Evolutionary conservation across 2,888 invertebrate species (phyloP).

Genomic region (Ypsolopha scabrella): DNA sequence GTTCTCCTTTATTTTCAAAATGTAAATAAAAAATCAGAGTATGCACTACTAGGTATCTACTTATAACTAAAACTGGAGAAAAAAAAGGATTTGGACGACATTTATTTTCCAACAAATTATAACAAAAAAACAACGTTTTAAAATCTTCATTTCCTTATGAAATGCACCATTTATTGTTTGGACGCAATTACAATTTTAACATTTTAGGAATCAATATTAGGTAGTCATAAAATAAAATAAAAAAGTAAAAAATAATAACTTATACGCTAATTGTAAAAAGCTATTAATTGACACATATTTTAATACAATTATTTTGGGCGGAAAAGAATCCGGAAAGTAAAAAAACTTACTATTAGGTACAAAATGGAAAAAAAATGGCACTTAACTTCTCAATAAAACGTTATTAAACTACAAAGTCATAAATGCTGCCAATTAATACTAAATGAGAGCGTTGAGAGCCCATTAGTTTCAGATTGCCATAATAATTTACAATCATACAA

Average conservation of each 20-base stretch:
- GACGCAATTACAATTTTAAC: conserved; percentile 1
- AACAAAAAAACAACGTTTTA: background rate
- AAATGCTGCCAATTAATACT: conserved; percentile 20
- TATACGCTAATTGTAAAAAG: conserved; percentile 2
- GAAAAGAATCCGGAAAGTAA: background rate
- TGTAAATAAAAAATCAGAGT: no score
- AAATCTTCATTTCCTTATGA: background rate
- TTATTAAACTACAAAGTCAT: conserved; percentile 15
- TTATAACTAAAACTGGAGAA: background rate
- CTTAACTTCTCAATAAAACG: conserved; percentile 20
- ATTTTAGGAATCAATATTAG: background rate
- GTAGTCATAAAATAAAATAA: conserved; percentile 2
- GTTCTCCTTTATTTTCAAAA: no score
- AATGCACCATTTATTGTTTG: conserved; percentile 1
- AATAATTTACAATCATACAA: conserved; percentile 25
- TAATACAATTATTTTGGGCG: background rate
- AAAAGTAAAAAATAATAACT: conserved; percentile 1
- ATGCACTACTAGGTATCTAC: no score
- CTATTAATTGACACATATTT: conserved; percentile 4
- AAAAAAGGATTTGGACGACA: background rate
- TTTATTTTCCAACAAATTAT: background rate
- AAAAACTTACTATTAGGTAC: conserved; percentile 1
- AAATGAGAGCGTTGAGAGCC: background rate
- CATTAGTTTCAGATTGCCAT: background rate
- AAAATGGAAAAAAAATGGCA: conserved; percentile 21